These are phyloP conservation scores for Melanotus villosus DNA, from an alignment of 2,888 invertebrate genomes.

Conservation along the genomic window DNA sequence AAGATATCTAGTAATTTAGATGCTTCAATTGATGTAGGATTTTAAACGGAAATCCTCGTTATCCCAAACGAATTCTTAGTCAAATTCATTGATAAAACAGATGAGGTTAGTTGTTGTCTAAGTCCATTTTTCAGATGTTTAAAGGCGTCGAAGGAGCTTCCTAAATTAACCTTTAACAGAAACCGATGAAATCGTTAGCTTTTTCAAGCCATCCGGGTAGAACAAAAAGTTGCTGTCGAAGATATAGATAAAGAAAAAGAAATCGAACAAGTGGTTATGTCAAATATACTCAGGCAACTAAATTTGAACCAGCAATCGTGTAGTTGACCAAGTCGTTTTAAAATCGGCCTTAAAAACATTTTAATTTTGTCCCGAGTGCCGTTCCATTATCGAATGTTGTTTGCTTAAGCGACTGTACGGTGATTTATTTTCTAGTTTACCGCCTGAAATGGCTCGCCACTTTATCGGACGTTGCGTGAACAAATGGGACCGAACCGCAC, in stretches of 20 bases:
- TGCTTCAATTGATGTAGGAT: too few species aligned
- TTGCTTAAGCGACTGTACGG: slow-evolving; percentile 51
- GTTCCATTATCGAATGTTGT: slow-evolving; percentile 45
- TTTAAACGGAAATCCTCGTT: background rate
- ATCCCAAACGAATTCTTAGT: slow-evolving; percentile 16
- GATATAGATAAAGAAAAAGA: slow-evolving; percentile 52
- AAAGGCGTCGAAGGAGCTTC: slow-evolving; percentile 39
- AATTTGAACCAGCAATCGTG: slow-evolving; percentile 54
- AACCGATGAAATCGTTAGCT: slow-evolving; percentile 34
- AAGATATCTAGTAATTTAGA: too few species aligned
- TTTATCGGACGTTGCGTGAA: slow-evolving; percentile 60
- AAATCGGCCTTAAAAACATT: slow-evolving; percentile 17
- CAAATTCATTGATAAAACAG: slow-evolving; percentile 21
- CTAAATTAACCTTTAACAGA: slow-evolving; percentile 42
- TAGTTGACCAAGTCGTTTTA: slow-evolving; percentile 46
- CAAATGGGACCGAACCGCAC: slow-evolving; percentile 60
- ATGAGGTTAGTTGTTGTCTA: slow-evolving; percentile 17
- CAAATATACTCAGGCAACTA: slow-evolving; percentile 58
- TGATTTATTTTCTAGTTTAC: slow-evolving; percentile 59
- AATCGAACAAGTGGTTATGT: slow-evolving; percentile 59
- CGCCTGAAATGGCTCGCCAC: slow-evolving; percentile 55
- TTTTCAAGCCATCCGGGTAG: slow-evolving; percentile 16
- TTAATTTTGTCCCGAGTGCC: slow-evolving; percentile 27
- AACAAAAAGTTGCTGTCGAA: slow-evolving; percentile 46
- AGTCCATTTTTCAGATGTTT: slow-evolving; percentile 31